phyloP scores from a whole-genome alignment of 2,113 vertebrate genomes.

The Salminus brasiliensis region DNA sequence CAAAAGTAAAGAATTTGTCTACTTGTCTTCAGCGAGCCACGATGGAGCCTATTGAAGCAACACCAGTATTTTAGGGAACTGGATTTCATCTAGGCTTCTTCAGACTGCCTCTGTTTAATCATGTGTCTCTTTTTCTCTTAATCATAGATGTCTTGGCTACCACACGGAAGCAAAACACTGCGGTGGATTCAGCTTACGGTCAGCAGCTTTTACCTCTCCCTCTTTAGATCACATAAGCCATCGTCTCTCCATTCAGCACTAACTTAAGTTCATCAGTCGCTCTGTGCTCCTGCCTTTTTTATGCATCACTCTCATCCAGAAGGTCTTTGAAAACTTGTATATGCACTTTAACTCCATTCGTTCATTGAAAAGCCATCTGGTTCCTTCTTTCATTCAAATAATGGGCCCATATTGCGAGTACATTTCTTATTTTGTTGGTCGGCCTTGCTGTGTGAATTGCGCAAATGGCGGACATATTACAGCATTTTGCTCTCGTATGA shows the following conservation, averaged over 20 bases:
- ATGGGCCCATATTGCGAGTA: slow-evolving; percentile 27
- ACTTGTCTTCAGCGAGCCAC: not conserved
- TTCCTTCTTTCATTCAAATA: slow-evolving; percentile 16
- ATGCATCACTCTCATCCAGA: not conserved
- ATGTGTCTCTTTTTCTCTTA: slow-evolving; percentile 16
- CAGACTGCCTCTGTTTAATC: not conserved
- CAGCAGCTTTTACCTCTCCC: slow-evolving; percentile 58
- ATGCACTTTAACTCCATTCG: not conserved
- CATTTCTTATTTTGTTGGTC: slow-evolving; percentile 28
- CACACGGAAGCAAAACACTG: slow-evolving; percentile 76
- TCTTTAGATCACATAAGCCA: slow-evolving; percentile 6
- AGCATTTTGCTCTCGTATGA: slow-evolving; percentile 10
- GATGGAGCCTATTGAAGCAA: not conserved
- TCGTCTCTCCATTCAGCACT: not conserved
- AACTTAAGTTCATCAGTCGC: slow-evolving; percentile 1
- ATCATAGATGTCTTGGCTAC: slow-evolving; percentile 77
- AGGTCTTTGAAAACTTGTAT: not conserved
- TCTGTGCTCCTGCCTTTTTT: not conserved
- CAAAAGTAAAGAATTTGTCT: no score
- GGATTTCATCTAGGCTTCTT: not conserved
- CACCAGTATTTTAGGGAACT: not conserved
- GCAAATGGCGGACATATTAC: slow-evolving; percentile 26
- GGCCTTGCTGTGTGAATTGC: slow-evolving; percentile 23
- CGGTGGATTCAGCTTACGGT: slow-evolving; percentile 79
- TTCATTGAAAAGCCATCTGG: slow-evolving; percentile 1